Evolutionary conservation across 2,797 vertebrate genomes (phyloP).

Genomic region (Xerus rutilus): DNA sequence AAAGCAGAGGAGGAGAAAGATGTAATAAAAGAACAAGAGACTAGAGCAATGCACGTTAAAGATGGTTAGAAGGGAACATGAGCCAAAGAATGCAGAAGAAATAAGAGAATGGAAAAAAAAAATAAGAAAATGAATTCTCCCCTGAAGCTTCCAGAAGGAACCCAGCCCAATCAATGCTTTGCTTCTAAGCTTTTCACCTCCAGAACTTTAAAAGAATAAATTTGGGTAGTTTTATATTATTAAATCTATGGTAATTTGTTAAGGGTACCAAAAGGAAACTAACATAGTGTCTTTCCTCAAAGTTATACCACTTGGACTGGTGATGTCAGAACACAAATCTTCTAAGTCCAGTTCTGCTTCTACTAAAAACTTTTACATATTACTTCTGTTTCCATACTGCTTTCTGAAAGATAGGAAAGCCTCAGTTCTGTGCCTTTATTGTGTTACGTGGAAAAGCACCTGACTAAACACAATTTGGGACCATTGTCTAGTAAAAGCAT

Average conservation of each 20-base stretch:
- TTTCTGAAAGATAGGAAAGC: slow-evolving; percentile 11
- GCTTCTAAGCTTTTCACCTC: slow-evolving; percentile 7
- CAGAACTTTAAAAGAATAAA: slow-evolving; percentile 8
- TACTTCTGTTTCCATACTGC: neutral
- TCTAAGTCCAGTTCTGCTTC: neutral
- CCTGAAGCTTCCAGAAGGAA: neutral
- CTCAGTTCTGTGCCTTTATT: neutral
- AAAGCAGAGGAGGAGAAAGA: neutral
- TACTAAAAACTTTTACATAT: neutral
- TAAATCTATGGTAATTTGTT: neutral
- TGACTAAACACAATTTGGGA: neutral
- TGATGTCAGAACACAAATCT: neutral
- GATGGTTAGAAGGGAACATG: neutral
- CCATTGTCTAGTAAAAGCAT: neutral
- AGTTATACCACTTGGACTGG: neutral
- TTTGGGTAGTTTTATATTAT: neutral
- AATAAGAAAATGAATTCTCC: slow-evolving; percentile 10
- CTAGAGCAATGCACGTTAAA: neutral
- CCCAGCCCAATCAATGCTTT: neutral
- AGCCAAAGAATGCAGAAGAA: neutral
- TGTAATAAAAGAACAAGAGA: neutral
- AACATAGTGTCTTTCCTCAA: neutral
- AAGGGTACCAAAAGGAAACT: neutral
- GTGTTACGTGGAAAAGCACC: neutral
- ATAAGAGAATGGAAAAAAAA: neutral